phyloP scores from a whole-genome alignment of 1,140 invertebrate genomes.

The Platorchestia sp. region DNA sequence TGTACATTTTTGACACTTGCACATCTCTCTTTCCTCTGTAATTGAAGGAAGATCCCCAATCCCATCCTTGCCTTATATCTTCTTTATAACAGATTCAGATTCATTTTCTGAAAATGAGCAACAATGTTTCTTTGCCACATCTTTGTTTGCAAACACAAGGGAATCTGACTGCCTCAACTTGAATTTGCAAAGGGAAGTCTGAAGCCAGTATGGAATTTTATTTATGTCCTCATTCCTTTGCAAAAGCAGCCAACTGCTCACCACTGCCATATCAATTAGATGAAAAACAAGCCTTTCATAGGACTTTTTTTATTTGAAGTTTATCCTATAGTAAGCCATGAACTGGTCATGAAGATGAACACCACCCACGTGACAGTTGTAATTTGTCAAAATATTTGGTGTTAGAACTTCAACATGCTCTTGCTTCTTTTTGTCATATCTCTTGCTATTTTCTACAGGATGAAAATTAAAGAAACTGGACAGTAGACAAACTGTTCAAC shows the following conservation, averaged over 20 bases:
- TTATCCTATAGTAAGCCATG: neutral
- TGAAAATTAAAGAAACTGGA: neutral
- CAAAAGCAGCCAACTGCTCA: neutral
- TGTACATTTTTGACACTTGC: constrained; percentile 36
- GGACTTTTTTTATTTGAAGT: neutral
- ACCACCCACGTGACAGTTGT: neutral
- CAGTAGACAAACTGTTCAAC: neutral
- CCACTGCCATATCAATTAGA: neutral
- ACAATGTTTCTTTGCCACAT: neutral
- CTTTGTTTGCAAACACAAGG: neutral
- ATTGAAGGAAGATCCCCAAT: constrained; percentile 32
- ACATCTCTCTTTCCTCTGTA: constrained; percentile 22
- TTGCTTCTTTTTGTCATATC: neutral
- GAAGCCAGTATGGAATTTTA: neutral
- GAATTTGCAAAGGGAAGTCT: constrained; percentile 1
- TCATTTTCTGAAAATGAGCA: neutral
- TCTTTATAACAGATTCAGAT: constrained; percentile 45
- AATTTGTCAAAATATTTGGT: neutral
- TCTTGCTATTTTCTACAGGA: neutral
- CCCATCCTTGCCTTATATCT: neutral
- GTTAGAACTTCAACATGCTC: neutral
- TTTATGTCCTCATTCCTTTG: neutral
- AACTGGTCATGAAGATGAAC: neutral
- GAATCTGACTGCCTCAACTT: neutral
- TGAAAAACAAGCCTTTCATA: neutral